Evolutionary conservation across 2,113 vertebrate species (phyloP).

Genomic region (Pontoporia blainvillei): DNA sequence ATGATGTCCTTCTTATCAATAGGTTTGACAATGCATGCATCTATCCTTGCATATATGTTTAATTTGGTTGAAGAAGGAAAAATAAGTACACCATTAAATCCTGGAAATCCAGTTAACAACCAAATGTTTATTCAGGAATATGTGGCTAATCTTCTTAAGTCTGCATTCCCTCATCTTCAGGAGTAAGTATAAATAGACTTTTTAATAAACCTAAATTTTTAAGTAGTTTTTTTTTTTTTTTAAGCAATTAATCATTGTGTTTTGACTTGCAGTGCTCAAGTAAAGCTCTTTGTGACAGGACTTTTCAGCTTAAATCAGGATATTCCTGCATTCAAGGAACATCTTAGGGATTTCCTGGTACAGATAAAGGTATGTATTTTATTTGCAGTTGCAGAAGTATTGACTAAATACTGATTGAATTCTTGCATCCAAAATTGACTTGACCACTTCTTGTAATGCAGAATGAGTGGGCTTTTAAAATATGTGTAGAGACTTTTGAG

Average conservation of each 20-base stretch:
- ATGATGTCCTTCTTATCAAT: slow-evolving; percentile 49
- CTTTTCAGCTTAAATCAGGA: slow-evolving; percentile 99
- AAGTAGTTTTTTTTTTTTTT: background rate
- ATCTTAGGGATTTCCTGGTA: slow-evolving; percentile 97
- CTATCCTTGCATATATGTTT: slow-evolving; percentile 99
- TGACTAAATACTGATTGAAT: background rate
- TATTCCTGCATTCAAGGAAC: slow-evolving; percentile 99
- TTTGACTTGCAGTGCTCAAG: slow-evolving; percentile 90
- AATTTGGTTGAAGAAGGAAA: slow-evolving; percentile 99
- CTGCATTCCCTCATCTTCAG: slow-evolving; percentile 97
- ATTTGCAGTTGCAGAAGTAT: background rate
- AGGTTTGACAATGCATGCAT: slow-evolving; percentile 99
- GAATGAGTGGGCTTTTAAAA: background rate
- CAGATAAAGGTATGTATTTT: slow-evolving; percentile 93
- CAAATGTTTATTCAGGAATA: slow-evolving; percentile 98
- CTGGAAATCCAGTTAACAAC: slow-evolving; percentile 91
- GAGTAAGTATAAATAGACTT: slow-evolving; percentile 86
- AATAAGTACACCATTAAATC: slow-evolving; percentile 92
- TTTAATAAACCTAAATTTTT: background rate
- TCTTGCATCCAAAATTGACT: background rate
- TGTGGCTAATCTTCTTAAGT: slow-evolving; percentile 98
- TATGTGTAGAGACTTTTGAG: background rate
- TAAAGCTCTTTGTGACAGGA: slow-evolving; percentile 99
- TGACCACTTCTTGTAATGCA: background rate
- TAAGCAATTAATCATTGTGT: slow-evolving; percentile 26